A percentile compares a stretch with the other conserved stretches of the same genome.
Conservation (phyloP, 2,797 vertebrate genomes). For the Masticophis lateralis region DNA sequence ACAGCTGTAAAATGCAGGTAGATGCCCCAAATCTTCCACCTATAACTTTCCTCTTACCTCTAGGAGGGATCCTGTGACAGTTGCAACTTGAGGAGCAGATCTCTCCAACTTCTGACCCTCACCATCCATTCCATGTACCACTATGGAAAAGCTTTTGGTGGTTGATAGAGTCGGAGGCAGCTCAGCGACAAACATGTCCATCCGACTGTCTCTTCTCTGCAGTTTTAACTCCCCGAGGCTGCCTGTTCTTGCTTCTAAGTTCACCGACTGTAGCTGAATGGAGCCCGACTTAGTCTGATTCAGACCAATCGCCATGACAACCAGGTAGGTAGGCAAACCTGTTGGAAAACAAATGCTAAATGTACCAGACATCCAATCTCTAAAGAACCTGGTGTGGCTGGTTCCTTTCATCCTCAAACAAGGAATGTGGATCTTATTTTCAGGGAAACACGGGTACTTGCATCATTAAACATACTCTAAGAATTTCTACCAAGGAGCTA, state of each 20-base stretch:
- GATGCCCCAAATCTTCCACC: rapidly evolving
- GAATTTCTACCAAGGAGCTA: not conserved
- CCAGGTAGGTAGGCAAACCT: constrained; percentile 78
- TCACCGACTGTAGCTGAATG: constrained; percentile 69
- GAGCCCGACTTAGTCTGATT: constrained; percentile 28
- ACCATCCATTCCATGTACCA: constrained; percentile 72
- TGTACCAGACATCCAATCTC: too few relatives aligned
- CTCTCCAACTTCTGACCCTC: constrained; percentile 72
- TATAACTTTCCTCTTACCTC: constrained; percentile 50
- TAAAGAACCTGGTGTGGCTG: not conserved
- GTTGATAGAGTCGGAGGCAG: constrained; percentile 26
- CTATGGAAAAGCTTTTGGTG: constrained; percentile 70
- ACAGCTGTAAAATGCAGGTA: too few relatives aligned
- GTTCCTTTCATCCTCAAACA: not conserved
- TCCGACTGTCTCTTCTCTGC: constrained; percentile 50
- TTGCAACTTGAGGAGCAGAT: constrained; percentile 77
- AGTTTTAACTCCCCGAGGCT: constrained; percentile 71
- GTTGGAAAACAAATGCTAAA: not conserved
- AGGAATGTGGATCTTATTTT: not conserved
- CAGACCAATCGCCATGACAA: constrained; percentile 77
- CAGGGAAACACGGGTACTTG: too few relatives aligned
- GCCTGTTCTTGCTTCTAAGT: constrained; percentile 70
- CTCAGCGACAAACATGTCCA: constrained; percentile 69
- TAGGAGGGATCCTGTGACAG: constrained; percentile 63
- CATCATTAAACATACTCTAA: not conserved